Evolutionary conservation across 2,888 invertebrate genomes (phyloP), one percentile per base, ranked within the genome.

Genomic region (Hirtodrosophila duncani): DNA sequence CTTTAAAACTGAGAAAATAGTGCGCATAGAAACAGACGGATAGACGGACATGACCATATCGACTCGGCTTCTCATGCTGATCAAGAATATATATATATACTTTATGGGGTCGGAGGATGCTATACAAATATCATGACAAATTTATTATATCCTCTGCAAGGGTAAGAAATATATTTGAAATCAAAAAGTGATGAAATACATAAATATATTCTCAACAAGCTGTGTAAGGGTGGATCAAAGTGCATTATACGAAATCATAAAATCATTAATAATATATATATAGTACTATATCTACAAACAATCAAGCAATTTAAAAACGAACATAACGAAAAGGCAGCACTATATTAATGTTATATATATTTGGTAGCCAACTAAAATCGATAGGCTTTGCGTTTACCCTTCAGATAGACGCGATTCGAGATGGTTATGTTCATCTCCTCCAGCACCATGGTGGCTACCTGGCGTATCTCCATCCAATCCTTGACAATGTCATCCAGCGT

Each of bases 391-490:
- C 67, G 70, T 63, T 81, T 77, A 94, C 95, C 94, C 90, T 91
- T 94, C 9, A 95, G 88, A 39, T 93, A 91, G 38, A 95, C 92
- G 85, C 90, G 91, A 0, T 91, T 79, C 7, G 82, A 69, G 1
- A 86, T 84, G 16, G 84, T 88, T 10, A 90, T 89, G 56, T 91
- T 90, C 29, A 90, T 89, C 70, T 92, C 90, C 36, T 90, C 89
- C 20, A 94, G 85, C 20, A 95, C 90, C 58, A 91, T 91, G 0
- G 90, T 90, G 0, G 95, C 91, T 0, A 94, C 93, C 0, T 87
- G 89, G 67, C 91, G 91, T 51, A 95, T 94, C 85, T 95, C 95
- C 29, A 90, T 91, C 97, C 98, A 98, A 83, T 98, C 98, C 65
- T 92, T 92, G 67, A 88, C 51, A 67, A 94, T 92, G 81, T 94